phyloP scores from a whole-genome alignment of 35 echinoderm and acorn worm genomes.

The Diadema setosum region DNA sequence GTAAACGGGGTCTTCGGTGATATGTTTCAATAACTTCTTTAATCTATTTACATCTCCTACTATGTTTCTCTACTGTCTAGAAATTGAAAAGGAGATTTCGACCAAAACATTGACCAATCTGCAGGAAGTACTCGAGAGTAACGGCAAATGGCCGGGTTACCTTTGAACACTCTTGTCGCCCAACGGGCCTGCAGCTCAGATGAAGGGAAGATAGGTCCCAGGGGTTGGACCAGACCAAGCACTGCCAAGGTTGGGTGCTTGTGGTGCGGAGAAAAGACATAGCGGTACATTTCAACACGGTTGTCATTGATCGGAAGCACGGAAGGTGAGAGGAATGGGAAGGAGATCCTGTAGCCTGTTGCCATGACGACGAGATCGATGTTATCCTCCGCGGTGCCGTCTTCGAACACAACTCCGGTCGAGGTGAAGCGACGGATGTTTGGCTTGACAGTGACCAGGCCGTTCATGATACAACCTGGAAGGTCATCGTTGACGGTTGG shows the following conservation, averaged over 20 bases:
- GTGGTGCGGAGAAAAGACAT: constrained; percentile 43
- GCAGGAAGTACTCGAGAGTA: too few species aligned
- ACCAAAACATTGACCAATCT: too few species aligned
- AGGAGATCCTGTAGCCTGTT: constrained; percentile 62
- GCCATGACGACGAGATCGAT: constrained; percentile 80
- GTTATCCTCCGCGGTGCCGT: constrained; percentile 67
- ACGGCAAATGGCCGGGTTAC: too few species aligned
- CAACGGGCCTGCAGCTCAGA: constrained; percentile 78
- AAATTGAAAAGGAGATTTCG: too few species aligned
- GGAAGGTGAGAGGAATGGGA: constrained; percentile 54
- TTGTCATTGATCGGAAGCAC: constrained; percentile 41
- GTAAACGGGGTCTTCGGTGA: too few species aligned
- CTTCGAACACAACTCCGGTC: constrained; percentile 75
- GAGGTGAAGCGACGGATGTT: constrained; percentile 64
- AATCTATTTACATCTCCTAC: too few species aligned
- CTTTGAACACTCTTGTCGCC: constrained; percentile 59
- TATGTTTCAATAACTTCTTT: too few species aligned
- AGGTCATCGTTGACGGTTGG: constrained; percentile 68
- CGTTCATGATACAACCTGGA: constrained; percentile 48
- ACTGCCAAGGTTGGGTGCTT: constrained; percentile 65
- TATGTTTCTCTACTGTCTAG: too few species aligned
- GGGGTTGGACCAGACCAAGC: constrained; percentile 56
- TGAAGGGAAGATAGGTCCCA: constrained; percentile 39
- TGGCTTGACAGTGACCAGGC: constrained; percentile 44
- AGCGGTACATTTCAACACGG: constrained; percentile 61